phyloP scores from a whole-genome alignment of 64 coral and sea anemone species.

The Trachythela sp. region DNA sequence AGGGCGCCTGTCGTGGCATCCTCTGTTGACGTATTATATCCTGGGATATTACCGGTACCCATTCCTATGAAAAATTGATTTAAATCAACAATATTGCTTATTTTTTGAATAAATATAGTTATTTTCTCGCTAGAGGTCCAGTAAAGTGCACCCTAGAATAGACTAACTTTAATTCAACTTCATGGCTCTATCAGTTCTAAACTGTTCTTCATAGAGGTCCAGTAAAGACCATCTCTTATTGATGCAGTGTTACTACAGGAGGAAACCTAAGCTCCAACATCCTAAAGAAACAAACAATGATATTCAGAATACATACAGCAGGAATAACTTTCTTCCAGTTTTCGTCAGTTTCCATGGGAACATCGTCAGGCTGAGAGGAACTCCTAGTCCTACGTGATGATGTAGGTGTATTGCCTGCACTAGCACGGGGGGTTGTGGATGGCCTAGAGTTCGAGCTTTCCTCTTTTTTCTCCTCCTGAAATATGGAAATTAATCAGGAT shows the following conservation, averaged over 20 bases:
- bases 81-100: neutral
- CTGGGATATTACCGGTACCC: conserved; percentile 79
- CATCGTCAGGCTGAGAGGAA: conserved; percentile 23
- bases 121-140: no score
- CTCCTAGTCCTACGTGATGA: neutral
- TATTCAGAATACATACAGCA: conserved; percentile 39
- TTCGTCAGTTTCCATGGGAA: conserved; percentile 66
- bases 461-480: neutral
- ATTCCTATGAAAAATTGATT: conserved; percentile 55
- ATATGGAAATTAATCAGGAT: neutral
- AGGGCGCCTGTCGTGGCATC: conserved; percentile 67
- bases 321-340: conserved; percentile 87
- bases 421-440: neutral
- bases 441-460: neutral
- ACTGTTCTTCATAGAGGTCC: no score
- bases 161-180: no score
- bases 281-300: neutral
- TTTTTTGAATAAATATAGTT: no score
- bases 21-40: conserved; percentile 77
- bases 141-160: no score
- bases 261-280: neutral
- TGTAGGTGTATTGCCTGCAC: neutral
- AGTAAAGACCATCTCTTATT: no score
- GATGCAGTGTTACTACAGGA: neutral
- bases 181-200: no score